A percentile compares a stretch with the other conserved stretches of the same genome.
These are phyloP conservation scores for Petrolisthes manimaculis DNA, from an alignment of 2,888 invertebrate genomes.

Conservation along the genomic window DNA sequence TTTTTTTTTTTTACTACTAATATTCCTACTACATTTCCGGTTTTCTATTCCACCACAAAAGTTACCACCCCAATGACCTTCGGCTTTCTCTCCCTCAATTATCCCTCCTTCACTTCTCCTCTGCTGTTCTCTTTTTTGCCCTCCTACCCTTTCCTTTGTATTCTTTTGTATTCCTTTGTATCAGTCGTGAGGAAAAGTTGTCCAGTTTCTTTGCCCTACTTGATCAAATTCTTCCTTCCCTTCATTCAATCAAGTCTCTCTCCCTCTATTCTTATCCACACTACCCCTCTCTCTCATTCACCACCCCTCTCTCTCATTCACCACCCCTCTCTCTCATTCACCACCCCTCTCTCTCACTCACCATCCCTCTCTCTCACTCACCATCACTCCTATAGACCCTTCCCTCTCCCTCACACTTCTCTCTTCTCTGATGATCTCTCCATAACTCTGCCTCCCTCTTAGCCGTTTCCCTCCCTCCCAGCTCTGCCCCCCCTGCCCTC, in stretches of 20 bases:
- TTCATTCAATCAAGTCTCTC: no score
- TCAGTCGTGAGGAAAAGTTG: no score
- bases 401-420: not conserved
- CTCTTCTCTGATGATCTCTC: no score
- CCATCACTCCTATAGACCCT: not conserved
- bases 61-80: no score
- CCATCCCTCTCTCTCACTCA: constrained; percentile 15
- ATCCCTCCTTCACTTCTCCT: not conserved
- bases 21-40: not conserved
- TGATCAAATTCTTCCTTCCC: no score
- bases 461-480: no score
- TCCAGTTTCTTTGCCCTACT: no score
- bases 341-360: constrained; percentile 18
- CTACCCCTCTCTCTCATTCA: not conserved
- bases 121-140: not conserved
- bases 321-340: constrained; percentile 26
- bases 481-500: no score
- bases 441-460: no score
- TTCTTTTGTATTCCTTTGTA: no score
- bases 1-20: not conserved
- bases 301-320: no score
- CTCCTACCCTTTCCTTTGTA: not conserved
- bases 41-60: constrained; percentile 27
- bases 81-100: not conserved
- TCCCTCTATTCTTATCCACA: not conserved